Evolutionary conservation across 2,113 vertebrate genomes (phyloP), one percentile per base, ranked within the genome.

Genomic region (Piprites chloris): DNA sequence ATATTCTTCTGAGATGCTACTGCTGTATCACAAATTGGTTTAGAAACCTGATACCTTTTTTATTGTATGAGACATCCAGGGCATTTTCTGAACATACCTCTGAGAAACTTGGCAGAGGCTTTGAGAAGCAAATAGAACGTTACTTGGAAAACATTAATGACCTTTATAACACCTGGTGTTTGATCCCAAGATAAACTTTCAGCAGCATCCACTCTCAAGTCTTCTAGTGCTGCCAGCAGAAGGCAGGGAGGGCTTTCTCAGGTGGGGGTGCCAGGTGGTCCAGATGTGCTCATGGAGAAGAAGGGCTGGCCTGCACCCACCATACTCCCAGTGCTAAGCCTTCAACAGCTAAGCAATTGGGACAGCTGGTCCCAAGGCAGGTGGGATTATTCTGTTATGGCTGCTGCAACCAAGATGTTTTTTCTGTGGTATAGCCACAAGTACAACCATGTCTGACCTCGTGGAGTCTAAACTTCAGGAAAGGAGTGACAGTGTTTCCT

Each of bases 81-180:
- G 78, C 9, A 26, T 73, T 80, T 85, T 50, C 72, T 56, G 78
- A 96, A 80, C 82, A 90, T 28, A 67, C 44, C 75, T 90, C 85
- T 49, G 86, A 95, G 78, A 91, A 94, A 85, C 72, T 93, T 95
- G 82, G 86, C 95, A 95, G 33, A 82, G 37, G 78, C 62, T 94
- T 90, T 96, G 87, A 95, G 91, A 93, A 95, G 94, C 94, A 97
- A 97, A 95, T 59, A 97, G 66, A 93, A 91, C 1, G 0, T 91
- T 91, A 89, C 89, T 83, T 63, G 85, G 96, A 91, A 96, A 96
- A 94, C 81, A 96, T 80, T 78, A 93, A 85, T 87, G 91, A 96
- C 90, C 95, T 96, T 97, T 97, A 68, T 85, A 95, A 94, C 52
- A 94, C 69, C 85, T 89, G 82, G 20, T 89, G 78, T 74, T 94